Conservation (phyloP, 2,113 vertebrate species). For the Takifugu bimaculatus region DNA sequence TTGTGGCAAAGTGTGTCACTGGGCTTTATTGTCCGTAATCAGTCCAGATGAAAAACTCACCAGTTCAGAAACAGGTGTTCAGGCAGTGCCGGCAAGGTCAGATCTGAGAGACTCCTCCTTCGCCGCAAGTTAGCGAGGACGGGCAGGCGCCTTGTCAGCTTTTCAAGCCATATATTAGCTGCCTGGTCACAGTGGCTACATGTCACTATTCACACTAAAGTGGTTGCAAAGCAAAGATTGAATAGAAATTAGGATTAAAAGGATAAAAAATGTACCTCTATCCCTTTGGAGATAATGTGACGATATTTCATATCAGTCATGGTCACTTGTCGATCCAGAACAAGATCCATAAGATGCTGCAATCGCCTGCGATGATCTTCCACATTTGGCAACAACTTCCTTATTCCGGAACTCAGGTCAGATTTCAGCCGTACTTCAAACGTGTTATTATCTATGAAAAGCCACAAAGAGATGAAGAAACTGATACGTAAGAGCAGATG, state of each 20-base stretch:
- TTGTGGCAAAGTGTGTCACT: no score
- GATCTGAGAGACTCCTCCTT: conserved; percentile 76
- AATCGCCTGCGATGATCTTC: conserved; percentile 69
- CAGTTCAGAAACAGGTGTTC: conserved; percentile 85
- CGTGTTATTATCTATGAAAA: conserved; percentile 79
- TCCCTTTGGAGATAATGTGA: conserved; percentile 83
- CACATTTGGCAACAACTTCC: conserved; percentile 70
- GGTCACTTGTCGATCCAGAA: conserved; percentile 84
- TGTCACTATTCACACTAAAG: no score
- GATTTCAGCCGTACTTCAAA: conserved; percentile 83
- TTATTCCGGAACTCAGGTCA: conserved; percentile 73
- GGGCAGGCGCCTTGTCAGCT: conserved; percentile 70
- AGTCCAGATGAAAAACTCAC: conserved; percentile 65
- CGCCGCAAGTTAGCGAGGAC: conserved; percentile 71
- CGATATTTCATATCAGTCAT: conserved; percentile 88
- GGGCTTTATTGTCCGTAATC: no score
- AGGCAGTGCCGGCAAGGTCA: conserved; percentile 79
- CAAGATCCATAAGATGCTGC: conserved; percentile 58
- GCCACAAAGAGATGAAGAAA: background rate
- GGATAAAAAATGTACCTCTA: conserved; percentile 71
- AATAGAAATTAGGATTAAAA: no score
- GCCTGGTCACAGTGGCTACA: conserved; percentile 65
- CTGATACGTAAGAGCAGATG: conserved; percentile 1
- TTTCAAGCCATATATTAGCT: conserved; percentile 82
- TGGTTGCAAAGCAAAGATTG: no score